Percentiles rank a stretch among this genome's conserved stretches.
These are phyloP conservation scores for Auanema sp. DNA, from an alignment of 2,888 invertebrate genomes.

Conservation along the genomic window DNA sequence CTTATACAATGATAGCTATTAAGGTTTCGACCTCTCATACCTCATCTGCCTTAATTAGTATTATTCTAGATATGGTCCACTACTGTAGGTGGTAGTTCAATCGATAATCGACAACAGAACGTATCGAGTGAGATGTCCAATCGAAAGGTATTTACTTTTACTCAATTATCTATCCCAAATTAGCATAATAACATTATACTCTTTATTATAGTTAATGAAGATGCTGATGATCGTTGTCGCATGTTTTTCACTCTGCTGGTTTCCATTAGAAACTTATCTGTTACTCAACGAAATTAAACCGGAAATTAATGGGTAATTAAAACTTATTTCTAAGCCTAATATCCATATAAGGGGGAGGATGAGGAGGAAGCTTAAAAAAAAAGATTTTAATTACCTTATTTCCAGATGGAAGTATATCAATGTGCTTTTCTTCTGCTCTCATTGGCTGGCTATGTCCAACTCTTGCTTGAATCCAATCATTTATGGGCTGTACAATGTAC, in stretches of 20 bases:
- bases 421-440: constrained; percentile 82
- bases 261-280: constrained; percentile 67
- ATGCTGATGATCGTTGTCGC: constrained; percentile 66
- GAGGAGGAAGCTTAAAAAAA: background rate
- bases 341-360: background rate
- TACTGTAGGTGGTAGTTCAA: background rate
- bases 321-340: background rate
- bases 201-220: constrained; percentile 55
- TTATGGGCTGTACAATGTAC: constrained; percentile 83
- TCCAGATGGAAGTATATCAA: constrained; percentile 79
- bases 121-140: constrained; percentile 2
- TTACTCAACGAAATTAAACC: constrained; percentile 60
- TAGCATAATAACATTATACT: background rate
- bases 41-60: no score
- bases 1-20: constrained; percentile 80
- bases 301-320: constrained; percentile 34
- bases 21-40: constrained; percentile 69
- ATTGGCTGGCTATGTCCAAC: constrained; percentile 79
- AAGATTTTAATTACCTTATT: constrained; percentile 33
- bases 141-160: constrained; percentile 8
- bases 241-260: constrained; percentile 68
- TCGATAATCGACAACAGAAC: background rate
- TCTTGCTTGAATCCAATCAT: constrained; percentile 88
- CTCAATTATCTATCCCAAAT: background rate
- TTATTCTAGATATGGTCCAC: constrained; percentile 18